Conservation (phyloP, 2,113 vertebrate genomes). For the Petromus typicus region DNA sequence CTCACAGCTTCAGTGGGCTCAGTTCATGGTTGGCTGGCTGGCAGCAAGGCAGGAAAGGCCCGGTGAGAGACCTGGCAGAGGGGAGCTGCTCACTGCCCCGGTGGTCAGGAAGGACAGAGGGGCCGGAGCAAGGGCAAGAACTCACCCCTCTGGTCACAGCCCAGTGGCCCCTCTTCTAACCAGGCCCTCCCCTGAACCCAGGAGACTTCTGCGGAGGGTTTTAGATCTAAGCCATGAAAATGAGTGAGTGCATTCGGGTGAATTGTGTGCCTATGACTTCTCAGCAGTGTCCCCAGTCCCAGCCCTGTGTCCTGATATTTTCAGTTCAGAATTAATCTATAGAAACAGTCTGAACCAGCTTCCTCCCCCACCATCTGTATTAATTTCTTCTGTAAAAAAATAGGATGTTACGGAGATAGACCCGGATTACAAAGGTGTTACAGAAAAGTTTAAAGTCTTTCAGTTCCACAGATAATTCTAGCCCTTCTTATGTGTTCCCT, state of each 20-base stretch:
- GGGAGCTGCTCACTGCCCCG: neutral
- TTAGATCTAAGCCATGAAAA: neutral
- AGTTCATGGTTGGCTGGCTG: neutral
- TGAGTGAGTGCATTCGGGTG: neutral
- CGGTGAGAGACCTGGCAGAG: neutral
- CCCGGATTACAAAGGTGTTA: neutral
- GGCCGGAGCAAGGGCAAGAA: neutral
- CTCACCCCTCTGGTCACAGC: neutral
- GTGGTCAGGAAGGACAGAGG: neutral
- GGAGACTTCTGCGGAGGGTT: neutral
- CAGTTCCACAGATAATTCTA: neutral
- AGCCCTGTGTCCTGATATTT: neutral
- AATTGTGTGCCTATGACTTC: neutral
- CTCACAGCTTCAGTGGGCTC: neutral
- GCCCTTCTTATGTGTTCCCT: constrained; percentile 1
- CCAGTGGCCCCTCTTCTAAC: neutral
- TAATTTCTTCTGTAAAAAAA: neutral
- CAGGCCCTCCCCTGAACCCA: neutral
- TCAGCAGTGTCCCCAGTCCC: neutral
- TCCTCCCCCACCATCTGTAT: neutral
- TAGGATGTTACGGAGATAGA: neutral
- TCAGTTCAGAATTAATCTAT: constrained; percentile 1
- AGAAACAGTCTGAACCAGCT: neutral
- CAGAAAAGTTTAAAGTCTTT: neutral
- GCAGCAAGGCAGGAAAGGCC: neutral